phyloP scores from a whole-genome alignment of 2,113 vertebrate species.

The Gadus chalcogrammus region DNA sequence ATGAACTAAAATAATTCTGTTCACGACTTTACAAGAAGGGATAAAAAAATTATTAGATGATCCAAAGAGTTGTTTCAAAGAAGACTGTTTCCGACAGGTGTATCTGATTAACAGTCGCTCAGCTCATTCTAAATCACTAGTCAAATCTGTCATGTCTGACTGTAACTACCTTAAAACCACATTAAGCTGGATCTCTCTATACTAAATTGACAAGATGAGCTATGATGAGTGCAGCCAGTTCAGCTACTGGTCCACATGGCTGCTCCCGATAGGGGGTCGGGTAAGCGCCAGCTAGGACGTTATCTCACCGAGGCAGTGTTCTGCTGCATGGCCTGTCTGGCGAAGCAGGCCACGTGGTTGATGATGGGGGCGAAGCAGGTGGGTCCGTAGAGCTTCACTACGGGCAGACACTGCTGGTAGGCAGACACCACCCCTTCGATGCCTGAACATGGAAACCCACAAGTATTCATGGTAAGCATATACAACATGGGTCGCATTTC shows the following conservation, averaged over 20 bases:
- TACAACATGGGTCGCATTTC: not conserved
- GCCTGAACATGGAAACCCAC: conserved; percentile 62
- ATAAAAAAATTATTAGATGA: too few relatives aligned
- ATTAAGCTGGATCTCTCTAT: too few relatives aligned
- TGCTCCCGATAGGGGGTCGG: too few relatives aligned
- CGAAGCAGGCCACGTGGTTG: conserved; percentile 81
- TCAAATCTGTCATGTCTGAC: too few relatives aligned
- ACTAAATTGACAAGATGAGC: too few relatives aligned
- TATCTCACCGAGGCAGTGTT: conserved; percentile 83
- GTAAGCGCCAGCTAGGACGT: not conserved
- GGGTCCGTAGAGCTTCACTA: conserved; percentile 86
- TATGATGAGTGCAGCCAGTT: not conserved
- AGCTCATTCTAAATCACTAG: too few relatives aligned
- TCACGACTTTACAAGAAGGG: too few relatives aligned
- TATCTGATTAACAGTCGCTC: too few relatives aligned
- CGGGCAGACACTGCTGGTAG: conserved; percentile 84
- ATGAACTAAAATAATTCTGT: too few relatives aligned
- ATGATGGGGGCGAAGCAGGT: conserved; percentile 94
- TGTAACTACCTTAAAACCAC: too few relatives aligned
- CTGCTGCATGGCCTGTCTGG: conserved; percentile 79
- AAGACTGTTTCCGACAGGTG: too few relatives aligned
- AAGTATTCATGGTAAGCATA: not conserved
- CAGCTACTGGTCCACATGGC: not conserved
- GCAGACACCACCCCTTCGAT: conserved; percentile 85
- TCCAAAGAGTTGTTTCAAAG: too few relatives aligned